Percentiles rank a stretch among this genome's conserved stretches.
phyloP scores from a whole-genome alignment of 23 tunicate species.

The Clavelina lepadiformis region DNA sequence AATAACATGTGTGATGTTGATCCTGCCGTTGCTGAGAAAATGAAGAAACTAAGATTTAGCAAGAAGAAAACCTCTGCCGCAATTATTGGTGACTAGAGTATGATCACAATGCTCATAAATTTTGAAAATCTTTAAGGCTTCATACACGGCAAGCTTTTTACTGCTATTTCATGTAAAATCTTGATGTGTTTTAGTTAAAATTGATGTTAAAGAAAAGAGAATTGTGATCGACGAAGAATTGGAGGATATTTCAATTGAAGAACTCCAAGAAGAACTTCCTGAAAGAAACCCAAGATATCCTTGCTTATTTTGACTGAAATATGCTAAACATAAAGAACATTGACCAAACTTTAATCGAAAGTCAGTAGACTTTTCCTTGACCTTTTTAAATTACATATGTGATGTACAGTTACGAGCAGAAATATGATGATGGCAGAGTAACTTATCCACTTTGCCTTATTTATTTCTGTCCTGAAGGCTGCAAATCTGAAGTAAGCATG shows the following conservation, averaged over 20 bases:
- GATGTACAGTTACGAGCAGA: conserved; percentile 49
- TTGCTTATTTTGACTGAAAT: too few species aligned
- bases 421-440: conserved; percentile 54
- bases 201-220: conserved; percentile 12
- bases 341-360: too few species aligned
- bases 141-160: too few species aligned
- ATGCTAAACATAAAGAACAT: background rate
- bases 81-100: conserved; percentile 10
- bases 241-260: conserved; percentile 61
- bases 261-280: conserved; percentile 66
- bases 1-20: conserved; percentile 26
- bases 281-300: conserved; percentile 73
- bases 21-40: conserved; percentile 6
- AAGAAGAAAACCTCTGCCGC: conserved; percentile 3
- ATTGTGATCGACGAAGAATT: conserved; percentile 53
- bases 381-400: conserved; percentile 30
- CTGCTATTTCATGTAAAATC: too few species aligned
- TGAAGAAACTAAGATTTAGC: conserved; percentile 15
- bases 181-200: conserved; percentile 22
- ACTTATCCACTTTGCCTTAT: conserved; percentile 56
- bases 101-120: too few species aligned
- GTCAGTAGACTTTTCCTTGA: too few species aligned
- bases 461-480: conserved; percentile 55
- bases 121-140: too few species aligned
- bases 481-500: conserved; percentile 40